Evolutionary conservation across 1,140 invertebrate genomes (phyloP), one percentile per base, ranked within the genome.

Genomic region (Drosophila sechellia): DNA sequence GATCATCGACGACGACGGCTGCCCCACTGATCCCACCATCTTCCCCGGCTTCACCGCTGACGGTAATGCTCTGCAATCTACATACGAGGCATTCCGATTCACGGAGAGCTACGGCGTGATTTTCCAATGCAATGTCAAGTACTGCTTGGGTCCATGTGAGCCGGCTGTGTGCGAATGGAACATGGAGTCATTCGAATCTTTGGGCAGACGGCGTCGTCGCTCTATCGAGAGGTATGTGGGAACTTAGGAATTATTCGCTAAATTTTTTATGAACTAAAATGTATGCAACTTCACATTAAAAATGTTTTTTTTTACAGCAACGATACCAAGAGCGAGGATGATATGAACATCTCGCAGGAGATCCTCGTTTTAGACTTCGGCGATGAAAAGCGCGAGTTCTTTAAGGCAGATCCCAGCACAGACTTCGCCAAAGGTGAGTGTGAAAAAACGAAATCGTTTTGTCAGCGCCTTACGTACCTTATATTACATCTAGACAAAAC

Each of bases 61-160:
- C 79, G 97, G 96, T 49, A 97, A 96, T 90, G 97, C 97, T 0
- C 93, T 98, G 56, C 97, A 98, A 87, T 97, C 97, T 0, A 94
- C 97, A 48, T 98, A 98, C 89, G 98, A 98, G 93, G 98, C 98
- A 1, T 98, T 98, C 94, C 94, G 98, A 80, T 98, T 98, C 90
- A 98, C 98, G 0, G 98, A 98, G 91, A 98, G 97, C 20, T 98
- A 98, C 76, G 98, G 98, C 15, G 97, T 98, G 45, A 98, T 98
- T 91, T 98, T 98, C 95, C 98, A 98, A 91, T 98, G 98, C 92
- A 98, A 98, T 91, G 98, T 98, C 65, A 98, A 98, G 92, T 98
- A 98, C 92, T 98, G 98, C 93, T 94, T 98, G 49, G 98, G 98
- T 92, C 97, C 97, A 60, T 98, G 98, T 90, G 97, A 98, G 93